Evolutionary conservation across 2,113 vertebrate genomes (phyloP), one percentile per base, ranked within the genome.

Genomic region (Siniperca chuatsi): DNA sequence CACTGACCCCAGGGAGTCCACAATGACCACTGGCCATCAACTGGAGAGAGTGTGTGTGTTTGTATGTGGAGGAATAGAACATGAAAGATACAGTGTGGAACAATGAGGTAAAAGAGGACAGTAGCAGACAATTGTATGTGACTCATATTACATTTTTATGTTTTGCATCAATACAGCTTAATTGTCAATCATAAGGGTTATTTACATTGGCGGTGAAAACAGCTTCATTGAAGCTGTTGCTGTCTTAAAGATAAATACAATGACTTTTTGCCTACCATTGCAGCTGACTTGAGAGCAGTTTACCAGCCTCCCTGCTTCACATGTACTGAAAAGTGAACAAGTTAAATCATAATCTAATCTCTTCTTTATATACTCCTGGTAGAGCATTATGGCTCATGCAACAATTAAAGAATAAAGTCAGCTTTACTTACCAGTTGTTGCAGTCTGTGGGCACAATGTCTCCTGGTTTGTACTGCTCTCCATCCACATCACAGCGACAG

Each of bases 1-100:
- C 97, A 98, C 54, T 92, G 89, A 2, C 97, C 96, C 97, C 97
- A 98, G 0, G 96, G 97, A 1, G 97, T 97, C 97, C 97, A 98
- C 0, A 8, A 46, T 0, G 97, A 97, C 97, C 97, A 97, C 12
- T 62, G 85, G 21, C 95, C 95, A 1, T 96, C 93, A 29, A 91
- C 97, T 97, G 48, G 15, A 55, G 23, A 18, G 29, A 12, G 35
- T 18, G 10, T 35, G 46, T 50, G 37, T 48, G 42, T 15, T 10
- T 65, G 55, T 37, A 15, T 18, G 42, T 37, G 25, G 21, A 25
- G 11, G 37, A 44, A 44, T 18, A 67, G 18, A 71, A 54, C 20
- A 29, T 35, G 10, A 67, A 58, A 25, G 16, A 61, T 23, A 61
- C 20, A 78, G 11, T 16, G 21, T 70, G 20, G 54, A 23, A 54